phyloP scores from a whole-genome alignment of 2,888 invertebrate species.

The Achlya flavicornis region DNA sequence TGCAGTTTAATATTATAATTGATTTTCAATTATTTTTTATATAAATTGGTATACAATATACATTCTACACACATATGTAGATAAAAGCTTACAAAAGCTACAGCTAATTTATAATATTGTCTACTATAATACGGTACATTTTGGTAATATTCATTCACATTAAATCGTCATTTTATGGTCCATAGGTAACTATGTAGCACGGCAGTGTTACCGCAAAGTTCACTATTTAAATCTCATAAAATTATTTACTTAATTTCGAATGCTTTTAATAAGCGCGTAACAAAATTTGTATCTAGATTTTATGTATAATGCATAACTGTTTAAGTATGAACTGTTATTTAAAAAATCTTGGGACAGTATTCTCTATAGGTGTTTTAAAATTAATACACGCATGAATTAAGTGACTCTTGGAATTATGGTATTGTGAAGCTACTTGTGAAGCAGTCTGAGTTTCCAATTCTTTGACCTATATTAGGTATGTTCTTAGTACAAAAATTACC shows the following conservation, averaged over 20 bases:
- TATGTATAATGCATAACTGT: not conserved
- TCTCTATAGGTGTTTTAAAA: no score
- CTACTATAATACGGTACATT: slow-evolving; percentile 19
- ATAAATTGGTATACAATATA: slow-evolving; percentile 11
- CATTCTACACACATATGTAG: slow-evolving; percentile 16
- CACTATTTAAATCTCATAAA: not conserved
- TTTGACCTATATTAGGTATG: not conserved
- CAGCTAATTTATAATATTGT: slow-evolving; percentile 37
- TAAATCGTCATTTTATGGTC: not conserved
- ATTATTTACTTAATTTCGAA: not conserved
- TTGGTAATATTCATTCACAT: not conserved
- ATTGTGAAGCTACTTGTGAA: not conserved
- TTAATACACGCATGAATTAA: no score
- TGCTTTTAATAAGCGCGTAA: not conserved
- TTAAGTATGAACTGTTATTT: not conserved
- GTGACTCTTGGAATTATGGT: not conserved
- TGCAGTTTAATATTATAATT: not conserved
- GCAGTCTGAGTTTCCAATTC: not conserved
- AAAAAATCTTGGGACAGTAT: no score
- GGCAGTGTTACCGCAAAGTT: not conserved
- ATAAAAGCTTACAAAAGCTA: slow-evolving; percentile 47
- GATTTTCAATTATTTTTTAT: not conserved
- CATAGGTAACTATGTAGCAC: not conserved
- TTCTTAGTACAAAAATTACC: not conserved
- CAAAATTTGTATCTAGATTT: not conserved